phyloP scores from a whole-genome alignment of 2,888 invertebrate species.

The Zhengitettix transpicula region DNA sequence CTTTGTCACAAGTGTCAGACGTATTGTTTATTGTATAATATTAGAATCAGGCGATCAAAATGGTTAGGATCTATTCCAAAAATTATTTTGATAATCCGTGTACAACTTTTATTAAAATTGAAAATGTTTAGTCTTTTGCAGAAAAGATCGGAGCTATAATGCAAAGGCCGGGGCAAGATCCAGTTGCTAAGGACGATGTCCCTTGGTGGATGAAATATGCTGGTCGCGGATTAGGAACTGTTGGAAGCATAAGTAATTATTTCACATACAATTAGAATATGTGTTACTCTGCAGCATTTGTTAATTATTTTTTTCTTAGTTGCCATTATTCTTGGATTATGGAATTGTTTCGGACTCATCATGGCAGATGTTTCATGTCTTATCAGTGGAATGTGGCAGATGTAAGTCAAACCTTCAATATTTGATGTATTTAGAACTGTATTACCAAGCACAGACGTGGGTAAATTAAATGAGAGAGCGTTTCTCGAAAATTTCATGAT shows the following conservation, averaged over 20 bases:
- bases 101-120: too few relatives aligned
- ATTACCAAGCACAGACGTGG: too few relatives aligned
- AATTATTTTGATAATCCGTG: too few relatives aligned
- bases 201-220: conserved; percentile 84
- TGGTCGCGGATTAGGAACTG: conserved; percentile 65
- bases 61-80: too few relatives aligned
- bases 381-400: conserved; percentile 68
- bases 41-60: too few relatives aligned
- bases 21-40: too few relatives aligned
- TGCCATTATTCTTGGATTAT: conserved; percentile 65
- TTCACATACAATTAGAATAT: conserved; percentile 15
- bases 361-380: conserved; percentile 45
- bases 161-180: conserved; percentile 58
- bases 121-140: conserved; percentile 44
- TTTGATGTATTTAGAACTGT: too few relatives aligned
- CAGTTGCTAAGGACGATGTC: conserved; percentile 59
- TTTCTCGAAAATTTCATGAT: too few relatives aligned
- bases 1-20: too few relatives aligned
- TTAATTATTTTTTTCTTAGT: conserved; percentile 36
- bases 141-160: conserved; percentile 66
- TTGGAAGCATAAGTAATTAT: conserved; percentile 66
- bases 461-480: too few relatives aligned
- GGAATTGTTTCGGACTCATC: conserved; percentile 53
- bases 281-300: conserved; percentile 8
- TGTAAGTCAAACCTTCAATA: conserved; percentile 27